phyloP scores from a whole-genome alignment of 2,797 vertebrate genomes.

The Alfaro cultratus region DNA sequence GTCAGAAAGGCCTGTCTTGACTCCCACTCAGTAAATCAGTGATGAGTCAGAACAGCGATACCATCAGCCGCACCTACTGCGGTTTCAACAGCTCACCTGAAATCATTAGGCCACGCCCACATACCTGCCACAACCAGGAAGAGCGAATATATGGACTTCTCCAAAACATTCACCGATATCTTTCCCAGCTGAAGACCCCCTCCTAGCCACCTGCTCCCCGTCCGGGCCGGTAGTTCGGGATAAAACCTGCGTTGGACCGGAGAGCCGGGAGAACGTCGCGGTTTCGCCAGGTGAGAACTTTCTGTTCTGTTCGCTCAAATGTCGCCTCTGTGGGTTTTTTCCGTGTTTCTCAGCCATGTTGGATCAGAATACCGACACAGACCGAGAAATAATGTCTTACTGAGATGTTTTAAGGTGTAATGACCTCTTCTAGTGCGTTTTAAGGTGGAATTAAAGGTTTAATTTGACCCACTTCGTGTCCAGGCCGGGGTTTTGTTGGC shows the following conservation, averaged over 20 bases:
- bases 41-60: constrained; percentile 27
- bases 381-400: accelerated
- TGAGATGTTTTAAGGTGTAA: not conserved
- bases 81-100: constrained; percentile 65
- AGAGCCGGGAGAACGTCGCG: not conserved
- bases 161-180: too few species aligned
- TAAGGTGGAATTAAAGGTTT: not conserved
- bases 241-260: not conserved
- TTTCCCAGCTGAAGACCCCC: not conserved
- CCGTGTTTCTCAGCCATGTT: constrained; percentile 26
- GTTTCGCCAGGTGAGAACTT: constrained; percentile 61
- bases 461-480: not conserved
- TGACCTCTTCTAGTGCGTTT: not conserved
- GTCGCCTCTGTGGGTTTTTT: constrained; percentile 27
- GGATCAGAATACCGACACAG: not conserved
- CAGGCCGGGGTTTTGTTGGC: constrained; percentile 15
- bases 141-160: constrained; percentile 15
- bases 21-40: not conserved
- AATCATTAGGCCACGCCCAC: constrained; percentile 65
- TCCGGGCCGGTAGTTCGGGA: not conserved
- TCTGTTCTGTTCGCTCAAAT: not conserved
- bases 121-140: constrained; percentile 82
- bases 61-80: constrained; percentile 33
- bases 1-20: not conserved
- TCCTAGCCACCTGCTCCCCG: accelerated